Base-by-base conservation (phyloP, 1,140 invertebrate genomes). In the Gonioctena quinquepunctata region DNA sequence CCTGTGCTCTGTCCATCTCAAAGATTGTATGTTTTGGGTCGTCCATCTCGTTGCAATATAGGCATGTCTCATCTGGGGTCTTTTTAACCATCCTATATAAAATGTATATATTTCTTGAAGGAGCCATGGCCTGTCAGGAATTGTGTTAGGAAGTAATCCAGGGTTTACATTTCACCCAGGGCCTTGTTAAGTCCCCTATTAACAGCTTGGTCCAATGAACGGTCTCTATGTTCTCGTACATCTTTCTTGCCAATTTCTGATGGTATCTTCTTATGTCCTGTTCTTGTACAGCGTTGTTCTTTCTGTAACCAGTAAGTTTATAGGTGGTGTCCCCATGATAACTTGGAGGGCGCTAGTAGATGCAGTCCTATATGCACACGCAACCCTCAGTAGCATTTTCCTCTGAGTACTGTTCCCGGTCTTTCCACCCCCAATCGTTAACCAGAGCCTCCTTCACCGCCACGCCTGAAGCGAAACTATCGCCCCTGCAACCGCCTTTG, bases 281-380 rank as follows among this genome's bases (percentile, higher is more conserved):
- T 23, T 62, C 33, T 52, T 19, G 19, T 23, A 28, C 27, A 57
- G 25, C 18, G 22, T 50, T 60, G 21, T 64, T 25, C 71, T 69
- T 59, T 79, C 76, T 18, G 16, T 54, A 11, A 69, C 63, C 52
- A 79, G 25, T 48, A 80, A 66, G 62, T 79, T 71, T 8, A 79
- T 75, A 1, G 79, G 79, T 1, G 71, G 72, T 7, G 64, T 66
- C 18, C 74, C 69, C 6, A 77, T 62, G 8, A 79, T 64, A n/a
- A 75, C 76, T 50, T 77, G 66, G 13, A 71, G 28, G 16, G 76
- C 72, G 19, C 27, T 68, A 13, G 19, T 70, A 16, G 77, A 79
- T 16, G 77, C 70, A 7, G 79, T 80, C 8, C 70, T 52, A 56
- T 80, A 79, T 2, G 66, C 72, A 2, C 42, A 50, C 6, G 49